Evolutionary conservation across 2,113 vertebrate species (phyloP).

Genomic region (Hippopotamus amphibius): DNA sequence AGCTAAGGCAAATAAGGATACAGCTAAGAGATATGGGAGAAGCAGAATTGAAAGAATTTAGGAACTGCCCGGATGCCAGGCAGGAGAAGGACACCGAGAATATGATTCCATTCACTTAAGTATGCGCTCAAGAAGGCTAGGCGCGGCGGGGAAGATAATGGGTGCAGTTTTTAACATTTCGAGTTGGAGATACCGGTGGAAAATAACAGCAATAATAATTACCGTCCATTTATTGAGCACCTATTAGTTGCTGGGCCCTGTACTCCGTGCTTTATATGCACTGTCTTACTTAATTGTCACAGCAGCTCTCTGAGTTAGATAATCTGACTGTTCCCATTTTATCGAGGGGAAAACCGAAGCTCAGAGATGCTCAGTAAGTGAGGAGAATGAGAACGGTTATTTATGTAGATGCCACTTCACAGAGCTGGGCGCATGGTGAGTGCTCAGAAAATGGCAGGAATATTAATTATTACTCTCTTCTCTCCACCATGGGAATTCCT

Average conservation of each 20-base stretch:
- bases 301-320: neutral
- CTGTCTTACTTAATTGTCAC: neutral
- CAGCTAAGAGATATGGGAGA: neutral
- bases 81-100: neutral
- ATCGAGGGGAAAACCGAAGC: neutral
- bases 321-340: neutral
- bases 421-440: neutral
- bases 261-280: fast-evolving
- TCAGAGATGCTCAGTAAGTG: neutral
- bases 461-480: neutral
- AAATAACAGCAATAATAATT: neutral
- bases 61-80: neutral
- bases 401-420: neutral
- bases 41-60: neutral
- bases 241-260: neutral
- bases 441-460: neutral
- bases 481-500: conserved; percentile 22
- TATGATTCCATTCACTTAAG: neutral
- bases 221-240: neutral
- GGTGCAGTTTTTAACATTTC: neutral
- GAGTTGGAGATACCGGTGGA: neutral
- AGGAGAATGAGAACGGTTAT: neutral
- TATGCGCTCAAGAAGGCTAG: neutral
- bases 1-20: fast-evolving
- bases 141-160: neutral